Evolutionary conservation across 2,888 invertebrate species (phyloP), one percentile per base, ranked within the genome.

Genomic region (Dorcus parallelipipedus): DNA sequence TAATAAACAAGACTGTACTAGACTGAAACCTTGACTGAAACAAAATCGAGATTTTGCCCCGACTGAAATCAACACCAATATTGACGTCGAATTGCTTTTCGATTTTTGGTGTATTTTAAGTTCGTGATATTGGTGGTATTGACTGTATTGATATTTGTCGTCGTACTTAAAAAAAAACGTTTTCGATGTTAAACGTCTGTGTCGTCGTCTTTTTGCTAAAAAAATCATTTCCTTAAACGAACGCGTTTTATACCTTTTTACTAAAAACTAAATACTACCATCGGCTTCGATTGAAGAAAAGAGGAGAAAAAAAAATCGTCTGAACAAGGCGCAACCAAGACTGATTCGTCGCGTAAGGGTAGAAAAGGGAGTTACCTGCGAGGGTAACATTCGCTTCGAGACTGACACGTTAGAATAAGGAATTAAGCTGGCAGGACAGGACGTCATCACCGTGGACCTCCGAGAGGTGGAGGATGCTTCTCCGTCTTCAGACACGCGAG

Each of bases 391-490:
- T 40, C 20, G 49, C 38, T 55, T 51, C 39, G 23, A 41, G 9
- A 49, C 49, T 26, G 42, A 14, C 50, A 43, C 56, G 47, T 52
- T 43, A 42, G 26, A 56, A 33, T 49, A 63, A 49, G 43, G 48
- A 50, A 20, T 61, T 65, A 78, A 75, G 66, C 78, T 78, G 78
- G 78, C 77, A 68, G 74, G 71, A 58, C 72, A 71, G 60, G 76
- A 75, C 52, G 71, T 74, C 60, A 72, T 75, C 67, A 73, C 76
- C 66, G 75, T 77, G 48, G 77, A 78, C 68, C 72, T 78, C 65
- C 76, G 76, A 69, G 77, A 76, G 72, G 77, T 75, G 70, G 77
- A 77, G 69, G 74, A 67, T 59, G 69, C 77, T 72, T 69, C 73
- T 45, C 71, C 73, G 53, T 69, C 73, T 51, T 69, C 74, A 56